Base-by-base conservation (phyloP, 2,113 vertebrate species). In the Bostrychus sinensis region DNA sequence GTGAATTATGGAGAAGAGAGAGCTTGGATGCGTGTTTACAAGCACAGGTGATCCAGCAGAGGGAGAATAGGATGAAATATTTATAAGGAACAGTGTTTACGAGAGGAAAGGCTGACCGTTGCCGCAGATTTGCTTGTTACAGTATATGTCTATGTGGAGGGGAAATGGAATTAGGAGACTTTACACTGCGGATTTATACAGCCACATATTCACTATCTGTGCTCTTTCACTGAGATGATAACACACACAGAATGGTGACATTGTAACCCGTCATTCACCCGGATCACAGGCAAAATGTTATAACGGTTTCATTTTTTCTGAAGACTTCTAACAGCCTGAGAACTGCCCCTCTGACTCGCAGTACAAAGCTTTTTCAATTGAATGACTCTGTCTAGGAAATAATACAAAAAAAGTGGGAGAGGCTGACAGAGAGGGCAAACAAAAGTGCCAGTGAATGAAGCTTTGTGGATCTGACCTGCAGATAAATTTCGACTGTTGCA, bases 41-140 rank as follows among this genome's bases (percentile, higher is more conserved):
- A 62, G 84, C 73, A 73, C 81, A 89, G 80, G 84, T 80, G 70
- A 79, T 81, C 75, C 72, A 81, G 75, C 67, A 68, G 70, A 75
- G 77, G 54, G 66, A 74, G 70, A 82, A 76, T 67, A 50, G 77
- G 25, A 80, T 86, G 41, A 84, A 88, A 84, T 82, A 83, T 86
- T 83, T 75, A 86, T 78, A 71, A 81, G 56, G 54, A 59, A 61
- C 55, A 37, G 48, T 86, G 77, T 84, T 88, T 84, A 75, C 77
- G 41, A 69, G 85, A 16, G 56, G 69, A 75, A 72, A 75, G 63
- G 39, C 61, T 65, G 57, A 38, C 60, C 51, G 71, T 50, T 59
- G 74, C 64, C 36, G 54, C 39, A 53, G 38, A 46, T 77, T 62
- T 54, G 25, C 14, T 51, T 26, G 6, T 26, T 43, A 57, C 42